These are phyloP conservation scores for Drosophila hamatofila DNA, from an alignment of 2,888 invertebrate species.

Conservation along the genomic window DNA sequence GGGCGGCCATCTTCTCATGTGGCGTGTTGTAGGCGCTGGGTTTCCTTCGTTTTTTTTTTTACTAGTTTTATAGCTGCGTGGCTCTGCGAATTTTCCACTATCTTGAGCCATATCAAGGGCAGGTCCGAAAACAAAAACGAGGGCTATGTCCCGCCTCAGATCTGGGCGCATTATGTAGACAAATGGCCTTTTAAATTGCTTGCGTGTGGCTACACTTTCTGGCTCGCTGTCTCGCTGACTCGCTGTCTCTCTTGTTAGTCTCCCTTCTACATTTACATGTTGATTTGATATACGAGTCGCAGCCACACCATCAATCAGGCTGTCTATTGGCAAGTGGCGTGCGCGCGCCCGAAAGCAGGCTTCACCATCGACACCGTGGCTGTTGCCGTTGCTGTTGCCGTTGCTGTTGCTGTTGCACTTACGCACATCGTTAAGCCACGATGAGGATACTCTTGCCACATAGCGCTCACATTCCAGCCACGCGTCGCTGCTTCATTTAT, in stretches of 20 bases:
- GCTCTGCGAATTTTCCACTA: constrained; percentile 40
- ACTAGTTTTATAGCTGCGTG: constrained; percentile 4
- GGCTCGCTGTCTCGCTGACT: constrained; percentile 24
- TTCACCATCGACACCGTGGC: constrained; percentile 2
- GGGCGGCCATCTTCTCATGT: constrained; percentile 42
- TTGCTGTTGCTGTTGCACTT: constrained; percentile 54
- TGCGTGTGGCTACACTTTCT: constrained; percentile 61
- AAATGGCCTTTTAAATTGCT: constrained; percentile 77
- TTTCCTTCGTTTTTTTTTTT: constrained; percentile 8
- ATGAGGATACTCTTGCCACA: constrained; percentile 29
- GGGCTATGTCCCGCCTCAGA: background rate
- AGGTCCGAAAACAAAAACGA: constrained; percentile 22
- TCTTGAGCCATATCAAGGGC: constrained; percentile 36
- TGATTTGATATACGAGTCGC: constrained; percentile 74
- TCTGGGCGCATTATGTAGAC: constrained; percentile 57
- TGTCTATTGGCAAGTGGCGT: constrained; percentile 55
- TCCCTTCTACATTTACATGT: constrained; percentile 63
- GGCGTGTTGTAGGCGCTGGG: constrained; percentile 54
- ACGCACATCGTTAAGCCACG: constrained; percentile 46
- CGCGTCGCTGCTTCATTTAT: constrained; percentile 18
- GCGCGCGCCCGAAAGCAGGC: constrained; percentile 19
- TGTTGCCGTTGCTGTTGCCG: constrained; percentile 9
- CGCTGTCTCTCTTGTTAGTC: constrained; percentile 15
- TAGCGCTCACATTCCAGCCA: background rate
- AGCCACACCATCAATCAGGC: constrained; percentile 69